phyloP scores from a whole-genome alignment of 2,888 invertebrate species.

The Nomada lathburiana region DNA sequence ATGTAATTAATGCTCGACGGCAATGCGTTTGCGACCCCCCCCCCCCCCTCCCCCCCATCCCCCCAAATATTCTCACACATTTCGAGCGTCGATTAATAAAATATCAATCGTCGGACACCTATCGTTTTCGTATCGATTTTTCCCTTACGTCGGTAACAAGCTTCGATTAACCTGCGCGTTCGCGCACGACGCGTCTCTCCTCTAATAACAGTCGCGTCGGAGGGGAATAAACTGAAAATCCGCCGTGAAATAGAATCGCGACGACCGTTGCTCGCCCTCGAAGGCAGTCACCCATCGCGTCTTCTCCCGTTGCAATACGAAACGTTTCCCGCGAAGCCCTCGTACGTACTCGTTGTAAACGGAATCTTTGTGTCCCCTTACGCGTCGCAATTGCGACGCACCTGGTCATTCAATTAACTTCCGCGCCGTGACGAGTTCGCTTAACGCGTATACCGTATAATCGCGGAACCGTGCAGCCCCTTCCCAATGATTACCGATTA shows the following conservation, averaged over 20 bases:
- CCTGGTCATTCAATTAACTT: slow-evolving; percentile 41
- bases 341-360: slow-evolving; percentile 7
- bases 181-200: not conserved
- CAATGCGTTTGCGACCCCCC: not conserved
- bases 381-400: slow-evolving; percentile 27
- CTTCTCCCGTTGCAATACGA: slow-evolving; percentile 18
- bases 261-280: not conserved
- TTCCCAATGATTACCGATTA: slow-evolving; percentile 40
- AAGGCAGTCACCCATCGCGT: slow-evolving; percentile 28
- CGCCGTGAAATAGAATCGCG: slow-evolving; percentile 2
- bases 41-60: too few relatives aligned
- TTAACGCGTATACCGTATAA: slow-evolving; percentile 46
- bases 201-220: not conserved
- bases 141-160: not conserved
- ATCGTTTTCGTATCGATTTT: not conserved
- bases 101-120: not conserved
- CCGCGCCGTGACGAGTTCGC: slow-evolving; percentile 9
- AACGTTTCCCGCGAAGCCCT: not conserved
- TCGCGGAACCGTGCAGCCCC: slow-evolving; percentile 35
- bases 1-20: slow-evolving; percentile 1
- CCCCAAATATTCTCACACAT: not conserved
- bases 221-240: not conserved
- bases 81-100: not conserved
- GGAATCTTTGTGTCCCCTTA: slow-evolving; percentile 30
- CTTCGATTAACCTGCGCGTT: not conserved